phyloP scores from a whole-genome alignment of 2,888 invertebrate genomes.

The Rhodophaea formosa region DNA sequence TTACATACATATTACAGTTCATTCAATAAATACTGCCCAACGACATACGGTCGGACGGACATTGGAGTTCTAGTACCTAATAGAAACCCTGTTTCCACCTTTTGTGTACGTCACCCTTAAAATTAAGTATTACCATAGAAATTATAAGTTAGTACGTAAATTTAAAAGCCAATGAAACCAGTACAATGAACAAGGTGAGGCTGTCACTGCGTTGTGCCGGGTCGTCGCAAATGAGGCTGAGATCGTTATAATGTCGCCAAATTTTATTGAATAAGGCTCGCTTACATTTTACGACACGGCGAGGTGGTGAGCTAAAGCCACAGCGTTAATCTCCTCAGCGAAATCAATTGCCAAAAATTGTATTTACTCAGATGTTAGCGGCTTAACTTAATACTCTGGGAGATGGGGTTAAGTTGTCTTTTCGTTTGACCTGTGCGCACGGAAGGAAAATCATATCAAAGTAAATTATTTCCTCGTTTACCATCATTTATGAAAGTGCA shows the following conservation, averaged over 20 bases:
- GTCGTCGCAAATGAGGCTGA: slow-evolving; percentile 64
- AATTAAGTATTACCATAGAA: too few relatives aligned
- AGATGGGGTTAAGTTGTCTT: slow-evolving; percentile 48
- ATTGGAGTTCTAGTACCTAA: too few relatives aligned
- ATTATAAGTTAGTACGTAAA: too few relatives aligned
- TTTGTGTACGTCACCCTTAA: too few relatives aligned
- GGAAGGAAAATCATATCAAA: slow-evolving; percentile 70
- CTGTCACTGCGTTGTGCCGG: slow-evolving; percentile 49
- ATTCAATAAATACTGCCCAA: too few relatives aligned
- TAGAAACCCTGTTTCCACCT: too few relatives aligned
- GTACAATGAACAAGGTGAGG: slow-evolving; percentile 51
- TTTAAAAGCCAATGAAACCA: slow-evolving; percentile 38
- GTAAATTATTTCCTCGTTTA: slow-evolving; percentile 74
- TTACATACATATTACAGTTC: too few relatives aligned
- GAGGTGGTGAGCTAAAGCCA: slow-evolving; percentile 59
- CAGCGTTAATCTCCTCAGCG: slow-evolving; percentile 70
- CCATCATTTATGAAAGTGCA: slow-evolving; percentile 63
- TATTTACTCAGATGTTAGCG: slow-evolving; percentile 48
- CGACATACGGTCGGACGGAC: too few relatives aligned
- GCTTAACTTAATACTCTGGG: slow-evolving; percentile 46
- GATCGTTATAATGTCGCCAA: slow-evolving; percentile 75
- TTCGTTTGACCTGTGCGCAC: slow-evolving; percentile 41
- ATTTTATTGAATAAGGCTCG: slow-evolving; percentile 79
- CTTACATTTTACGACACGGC: slow-evolving; percentile 75
- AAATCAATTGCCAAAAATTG: slow-evolving; percentile 78